These are phyloP conservation scores for Raja brachyura DNA, from an alignment of 2,113 vertebrate species.

Conservation along the genomic window DNA sequence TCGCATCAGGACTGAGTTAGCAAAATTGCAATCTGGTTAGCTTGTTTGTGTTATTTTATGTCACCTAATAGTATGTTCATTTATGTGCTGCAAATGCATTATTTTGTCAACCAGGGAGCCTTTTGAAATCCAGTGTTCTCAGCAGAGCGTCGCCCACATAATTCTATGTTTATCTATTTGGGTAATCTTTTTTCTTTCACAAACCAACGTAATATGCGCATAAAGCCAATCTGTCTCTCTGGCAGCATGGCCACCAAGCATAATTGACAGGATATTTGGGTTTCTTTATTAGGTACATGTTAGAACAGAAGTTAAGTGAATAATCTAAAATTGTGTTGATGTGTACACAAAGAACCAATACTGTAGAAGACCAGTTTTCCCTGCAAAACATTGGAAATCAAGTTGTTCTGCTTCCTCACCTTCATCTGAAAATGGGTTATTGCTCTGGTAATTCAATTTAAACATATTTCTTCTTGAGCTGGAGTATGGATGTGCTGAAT, in stretches of 20 bases:
- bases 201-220: not conserved
- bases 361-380: not conserved
- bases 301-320: not conserved
- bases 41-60: constrained; percentile 9
- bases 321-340: not conserved
- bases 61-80: not conserved
- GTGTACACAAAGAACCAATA: not conserved
- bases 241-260: no score
- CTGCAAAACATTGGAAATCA: not conserved
- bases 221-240: no score
- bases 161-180: not conserved
- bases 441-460: not conserved
- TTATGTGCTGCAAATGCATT: not conserved
- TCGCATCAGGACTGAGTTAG: not conserved
- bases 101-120: not conserved
- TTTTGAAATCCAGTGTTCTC: not conserved
- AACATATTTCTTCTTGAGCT: not conserved
- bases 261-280: no score
- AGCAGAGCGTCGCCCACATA: not conserved
- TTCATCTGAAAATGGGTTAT: not conserved
- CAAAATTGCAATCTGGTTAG: not conserved
- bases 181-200: not conserved
- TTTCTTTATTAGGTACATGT: no score
- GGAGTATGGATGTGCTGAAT: not conserved
- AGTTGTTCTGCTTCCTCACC: not conserved